These are phyloP conservation scores for Hemaris fuciformis DNA, from an alignment of 2,888 invertebrate species.

Conservation along the genomic window DNA sequence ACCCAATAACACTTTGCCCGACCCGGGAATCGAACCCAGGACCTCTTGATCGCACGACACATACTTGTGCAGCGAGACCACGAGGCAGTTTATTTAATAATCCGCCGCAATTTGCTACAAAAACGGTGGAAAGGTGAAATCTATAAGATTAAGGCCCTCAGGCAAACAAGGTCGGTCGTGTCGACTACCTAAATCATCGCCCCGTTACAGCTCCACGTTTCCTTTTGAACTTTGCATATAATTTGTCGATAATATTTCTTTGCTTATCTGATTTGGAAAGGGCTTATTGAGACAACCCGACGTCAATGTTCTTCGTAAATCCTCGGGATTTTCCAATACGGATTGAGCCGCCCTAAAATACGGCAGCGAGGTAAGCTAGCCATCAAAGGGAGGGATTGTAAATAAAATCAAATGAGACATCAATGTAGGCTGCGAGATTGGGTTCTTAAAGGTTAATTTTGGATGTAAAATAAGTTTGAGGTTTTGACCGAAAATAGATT, in stretches of 20 bases:
- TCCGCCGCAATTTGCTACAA: neutral
- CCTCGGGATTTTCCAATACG: constrained; percentile 1
- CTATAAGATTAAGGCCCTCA: neutral
- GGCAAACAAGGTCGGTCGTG: neutral
- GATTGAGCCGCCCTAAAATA: constrained; percentile 4
- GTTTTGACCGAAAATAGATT: too few relatives aligned
- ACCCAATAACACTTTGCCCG: too few relatives aligned
- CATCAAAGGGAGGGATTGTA: constrained; percentile 4
- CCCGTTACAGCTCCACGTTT: neutral
- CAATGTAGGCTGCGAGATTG: neutral
- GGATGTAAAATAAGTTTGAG: too few relatives aligned
- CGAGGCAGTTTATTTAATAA: neutral
- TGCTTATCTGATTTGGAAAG: neutral
- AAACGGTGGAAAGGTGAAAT: neutral
- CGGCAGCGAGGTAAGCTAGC: constrained; percentile 3
- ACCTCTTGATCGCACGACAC: too few relatives aligned
- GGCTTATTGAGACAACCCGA: constrained; percentile 5
- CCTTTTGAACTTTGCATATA: constrained; percentile 3
- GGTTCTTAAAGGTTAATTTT: neutral
- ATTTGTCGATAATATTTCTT: constrained; percentile 4
- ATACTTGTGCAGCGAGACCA: too few relatives aligned
- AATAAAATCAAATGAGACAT: constrained; percentile 8
- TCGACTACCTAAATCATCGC: neutral
- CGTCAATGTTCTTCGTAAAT: neutral
- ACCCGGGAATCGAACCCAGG: too few relatives aligned